Base-by-base conservation (phyloP, 2,113 vertebrate species). In the Pangasianodon gigas region DNA sequence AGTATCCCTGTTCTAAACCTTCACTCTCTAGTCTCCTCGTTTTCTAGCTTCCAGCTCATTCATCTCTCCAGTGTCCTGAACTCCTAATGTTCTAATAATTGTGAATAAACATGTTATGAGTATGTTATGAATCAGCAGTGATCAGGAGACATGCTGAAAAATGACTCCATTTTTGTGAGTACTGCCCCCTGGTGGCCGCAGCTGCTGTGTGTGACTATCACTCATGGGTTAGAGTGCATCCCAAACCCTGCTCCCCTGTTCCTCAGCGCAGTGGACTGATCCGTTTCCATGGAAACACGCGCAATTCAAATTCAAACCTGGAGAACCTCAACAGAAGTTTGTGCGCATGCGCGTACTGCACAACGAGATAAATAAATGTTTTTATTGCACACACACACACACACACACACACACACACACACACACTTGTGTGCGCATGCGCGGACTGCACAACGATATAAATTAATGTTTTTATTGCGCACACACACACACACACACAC, bases 351-450 rank as follows among this genome's bases (percentile, higher is more conserved):
- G 37, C 46, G 37, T 44, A 10, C 7, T 75, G 71, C 69, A 21
- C 37, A 37, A 14, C 13, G 14, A 32, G n/a, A 32, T 32, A 37
- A 71, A 74, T 44, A 71, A 71, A 71, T 7, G 37, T 1, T 65
- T 9, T 65, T 37, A 37, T 37, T 37, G 37, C 13, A 19, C 5
- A 37, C 69, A 41, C 69, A 41, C 69, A 2, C 69, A 19, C 69
- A 37, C 37, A 37, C 37, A 37, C 37, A 9, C 11, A 19, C 5
- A 37, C 69, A 41, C 69, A 37, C 69, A 2, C 69, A 19, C 69
- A n/a, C n/a, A n/a, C n/a, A n/a, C n/a, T n/a, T n/a, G n/a, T 75
- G 19, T 75, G 71, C 71, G 71, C 71, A 75, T 75, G 71, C 71
- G 37, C 46, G 37, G 21, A 10, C 7, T 75, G 71, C 69, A 21